A percentile compares a stretch with the other conserved stretches of the same genome.
These are phyloP conservation scores for Julus scandinavius DNA, from an alignment of 2,888 invertebrate species.

Conservation along the genomic window DNA sequence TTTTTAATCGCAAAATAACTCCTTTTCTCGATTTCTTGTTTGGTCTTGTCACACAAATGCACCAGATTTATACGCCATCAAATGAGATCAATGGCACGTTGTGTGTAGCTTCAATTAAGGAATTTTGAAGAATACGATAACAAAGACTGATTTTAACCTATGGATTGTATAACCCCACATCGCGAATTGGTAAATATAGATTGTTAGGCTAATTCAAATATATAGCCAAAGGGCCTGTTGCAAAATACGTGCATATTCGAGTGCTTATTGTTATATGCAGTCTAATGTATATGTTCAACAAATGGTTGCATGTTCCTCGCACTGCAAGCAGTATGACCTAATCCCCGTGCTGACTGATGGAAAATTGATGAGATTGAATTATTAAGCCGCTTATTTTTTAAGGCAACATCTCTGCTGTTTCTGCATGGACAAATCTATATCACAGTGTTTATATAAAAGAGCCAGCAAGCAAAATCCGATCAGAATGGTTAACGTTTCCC, in stretches of 20 bases:
- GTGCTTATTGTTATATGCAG: not conserved
- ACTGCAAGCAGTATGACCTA: not conserved
- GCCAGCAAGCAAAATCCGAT: not conserved
- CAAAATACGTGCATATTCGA: not conserved
- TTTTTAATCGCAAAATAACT: conserved; percentile 23
- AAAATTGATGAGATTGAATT: conserved; percentile 42
- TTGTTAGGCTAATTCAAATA: too few species aligned
- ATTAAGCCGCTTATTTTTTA: conserved; percentile 22
- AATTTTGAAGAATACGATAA: not conserved
- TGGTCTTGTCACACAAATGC: not conserved
- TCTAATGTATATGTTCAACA: not conserved
- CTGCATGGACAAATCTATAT: not conserved
- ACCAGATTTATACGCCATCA: not conserved
- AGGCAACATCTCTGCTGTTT: conserved; percentile 11
- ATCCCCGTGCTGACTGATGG: conserved; percentile 9
- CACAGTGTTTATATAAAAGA: conserved; percentile 20
- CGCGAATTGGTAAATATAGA: too few species aligned
- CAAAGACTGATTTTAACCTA: not conserved
- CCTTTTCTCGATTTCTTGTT: not conserved
- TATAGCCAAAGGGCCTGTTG: too few species aligned
- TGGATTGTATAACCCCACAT: too few species aligned
- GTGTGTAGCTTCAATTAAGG: not conserved
- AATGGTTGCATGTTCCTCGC: conserved; percentile 14
- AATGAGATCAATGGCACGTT: not conserved
- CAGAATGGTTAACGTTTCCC: conserved; percentile 1